These are phyloP conservation scores for Maniola jurtina DNA, from an alignment of 1,140 invertebrate genomes.

Conservation along the genomic window DNA sequence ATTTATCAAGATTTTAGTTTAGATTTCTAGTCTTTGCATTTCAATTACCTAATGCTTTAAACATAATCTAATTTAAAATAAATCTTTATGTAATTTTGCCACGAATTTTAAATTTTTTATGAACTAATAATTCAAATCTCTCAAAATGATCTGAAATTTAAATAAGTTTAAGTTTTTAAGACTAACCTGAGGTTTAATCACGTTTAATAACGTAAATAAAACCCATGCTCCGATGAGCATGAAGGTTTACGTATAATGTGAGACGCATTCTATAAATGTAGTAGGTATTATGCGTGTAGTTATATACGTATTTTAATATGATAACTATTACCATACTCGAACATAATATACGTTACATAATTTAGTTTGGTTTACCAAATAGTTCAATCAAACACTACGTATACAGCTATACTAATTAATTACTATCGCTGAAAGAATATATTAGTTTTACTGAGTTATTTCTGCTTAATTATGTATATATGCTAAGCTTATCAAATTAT, in stretches of 20 bases:
- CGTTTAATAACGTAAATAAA: slow-evolving; percentile 10
- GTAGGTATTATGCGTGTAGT: not conserved
- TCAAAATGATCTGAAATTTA: too few relatives aligned
- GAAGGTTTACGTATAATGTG: slow-evolving; percentile 7
- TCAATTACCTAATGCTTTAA: too few relatives aligned
- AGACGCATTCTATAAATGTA: not conserved
- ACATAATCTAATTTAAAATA: too few relatives aligned
- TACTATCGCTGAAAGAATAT: too few relatives aligned
- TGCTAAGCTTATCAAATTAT: not conserved
- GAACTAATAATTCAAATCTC: too few relatives aligned
- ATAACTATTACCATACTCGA: not conserved
- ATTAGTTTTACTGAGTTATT: too few relatives aligned
- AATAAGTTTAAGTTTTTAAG: too few relatives aligned
- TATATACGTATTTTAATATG: not conserved
- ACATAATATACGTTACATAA: not conserved
- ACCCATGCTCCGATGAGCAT: not conserved
- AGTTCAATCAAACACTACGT: not conserved
- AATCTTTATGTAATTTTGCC: too few relatives aligned
- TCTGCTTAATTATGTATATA: not conserved
- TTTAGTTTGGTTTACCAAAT: not conserved
- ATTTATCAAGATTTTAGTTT: too few relatives aligned
- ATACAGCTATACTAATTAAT: too few relatives aligned
- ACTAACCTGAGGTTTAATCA: not conserved
- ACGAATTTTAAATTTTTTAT: too few relatives aligned
- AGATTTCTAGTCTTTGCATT: too few relatives aligned